Evolutionary conservation across 2,113 vertebrate genomes (phyloP), one percentile per base, ranked within the genome.

Genomic region (Hippopotamus amphibius): DNA sequence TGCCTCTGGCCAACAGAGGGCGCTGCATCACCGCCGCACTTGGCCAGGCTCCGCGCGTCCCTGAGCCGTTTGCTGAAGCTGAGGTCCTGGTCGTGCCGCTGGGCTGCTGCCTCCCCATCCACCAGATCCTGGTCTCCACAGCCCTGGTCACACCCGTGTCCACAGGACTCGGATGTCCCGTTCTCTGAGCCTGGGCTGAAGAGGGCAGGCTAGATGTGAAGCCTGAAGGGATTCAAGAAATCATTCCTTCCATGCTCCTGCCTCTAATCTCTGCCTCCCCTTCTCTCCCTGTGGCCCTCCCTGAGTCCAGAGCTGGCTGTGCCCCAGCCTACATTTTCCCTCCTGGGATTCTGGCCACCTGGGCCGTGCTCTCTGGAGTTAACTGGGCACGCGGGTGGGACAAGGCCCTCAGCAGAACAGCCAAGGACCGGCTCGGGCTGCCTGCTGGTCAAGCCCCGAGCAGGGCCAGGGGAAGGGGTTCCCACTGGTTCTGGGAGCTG

Each of bases 1-100:
- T 59, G 14, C 59, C 14, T 91, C 37, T 6, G 50, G 55, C 63
- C 98, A 80, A 17, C 53, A 98, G 98, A 96, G 96, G 97, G 97
- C 97, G 95, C 91, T 83, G 91, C 26, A 24, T 72, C 7, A 3
- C 50, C 83, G 55, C 80, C 22, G 53, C 55, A 50, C 26, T 33
- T 3, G 37, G 13, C 57, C 3, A 0, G 53, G 19, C 72, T 26
- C 33, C 0, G 48, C 1, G 21, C 4, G 0, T 0, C 3, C 13
- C 41, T 0, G 41, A 50, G n/a, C 13, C 13, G 0, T 2, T 5
- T 2, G 16, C 24, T 0, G 24, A 17, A 0, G 33, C 59, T 11
- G 17, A 24, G 22, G 63, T 16, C 63, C 41, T 3, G 41, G 33
- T 41, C 24, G 74, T 4, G 22, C 43, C 50, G 22, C 2, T 13